Conservation (phyloP, 2,888 invertebrate genomes). For the Agapostemon virescens region DNA sequence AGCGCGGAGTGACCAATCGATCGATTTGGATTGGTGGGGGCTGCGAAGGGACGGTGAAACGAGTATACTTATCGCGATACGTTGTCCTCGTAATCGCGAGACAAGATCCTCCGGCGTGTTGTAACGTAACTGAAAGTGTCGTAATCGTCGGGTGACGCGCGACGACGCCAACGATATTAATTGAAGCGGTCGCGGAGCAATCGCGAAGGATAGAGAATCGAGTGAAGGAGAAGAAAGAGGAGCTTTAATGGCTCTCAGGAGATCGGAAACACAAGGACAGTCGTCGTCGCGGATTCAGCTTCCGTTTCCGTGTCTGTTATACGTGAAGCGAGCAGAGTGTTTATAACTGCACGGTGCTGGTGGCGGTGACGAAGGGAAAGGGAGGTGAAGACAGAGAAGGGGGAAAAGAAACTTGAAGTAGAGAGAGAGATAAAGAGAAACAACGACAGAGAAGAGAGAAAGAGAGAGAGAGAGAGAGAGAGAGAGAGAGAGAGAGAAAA, state of each 20-base stretch:
- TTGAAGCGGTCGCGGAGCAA: background rate
- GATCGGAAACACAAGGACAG: conserved; percentile 58
- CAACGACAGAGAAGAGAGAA: conserved; percentile 36
- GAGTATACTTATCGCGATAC: conserved; percentile 43
- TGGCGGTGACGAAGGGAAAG: conserved; percentile 65
- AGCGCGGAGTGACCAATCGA: conserved; percentile 69
- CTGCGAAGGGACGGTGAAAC: conserved; percentile 48
- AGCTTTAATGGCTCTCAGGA: conserved; percentile 76
- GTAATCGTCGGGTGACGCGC: conserved; percentile 21
- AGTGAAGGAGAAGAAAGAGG: conserved; percentile 28
- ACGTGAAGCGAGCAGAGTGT: conserved; percentile 68
- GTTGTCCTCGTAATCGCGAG: conserved; percentile 36
- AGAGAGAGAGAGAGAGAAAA: conserved; percentile 33
- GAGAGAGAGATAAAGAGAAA: conserved; percentile 39
- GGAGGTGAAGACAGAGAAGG: conserved; percentile 49
- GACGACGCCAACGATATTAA: background rate
- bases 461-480: conserved; percentile 46
- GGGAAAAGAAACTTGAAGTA: conserved; percentile 47
- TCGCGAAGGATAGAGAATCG: conserved; percentile 7
- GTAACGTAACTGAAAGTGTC: conserved; percentile 9
- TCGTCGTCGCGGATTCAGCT: conserved; percentile 33
- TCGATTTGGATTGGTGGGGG: conserved; percentile 64
- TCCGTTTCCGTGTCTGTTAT: conserved; percentile 66
- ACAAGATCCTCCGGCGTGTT: conserved; percentile 17
- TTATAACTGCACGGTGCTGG: conserved; percentile 68